Base-by-base conservation (phyloP, 2,113 vertebrate species). In the Gadus macrocephalus region DNA sequence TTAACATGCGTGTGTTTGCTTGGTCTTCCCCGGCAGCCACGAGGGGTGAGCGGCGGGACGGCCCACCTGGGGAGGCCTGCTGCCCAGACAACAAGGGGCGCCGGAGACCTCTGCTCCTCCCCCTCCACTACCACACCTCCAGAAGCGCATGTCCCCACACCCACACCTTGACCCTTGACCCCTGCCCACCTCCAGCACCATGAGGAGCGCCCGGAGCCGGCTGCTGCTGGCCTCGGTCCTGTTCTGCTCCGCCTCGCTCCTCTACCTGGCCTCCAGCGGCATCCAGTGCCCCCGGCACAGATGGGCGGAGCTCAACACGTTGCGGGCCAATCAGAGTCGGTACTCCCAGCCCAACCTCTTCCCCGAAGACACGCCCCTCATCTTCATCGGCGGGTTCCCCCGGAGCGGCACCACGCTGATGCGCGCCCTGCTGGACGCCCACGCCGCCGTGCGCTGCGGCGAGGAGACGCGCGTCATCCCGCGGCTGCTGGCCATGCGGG, bases 381-480 rank as follows among this genome's bases (percentile, higher is more conserved):
- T 97, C 83, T 97, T 97, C 83, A 95, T 96, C 22, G 96, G 96
- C 0, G 96, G 95, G 42, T 96, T 97, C 0, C 96, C 96, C 61
- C 87, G 96, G 28, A 96, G 95, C 16, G 96, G 96, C 77, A 97
- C 96, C 25, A 97, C 96, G 0, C 87, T 97, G 31, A 97, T 97
- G 96, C 87, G 96, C 1, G 95, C 95, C 69, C 96, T 97, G 95
- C 84, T 97, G 53, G 96, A 97, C 1, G 96, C 96, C 35, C 96
- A 97, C 75, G 93, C 91, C 0, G 91, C 93, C 0, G 85, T 97
- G 9, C 92, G 96, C 0, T 97, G 96, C 0, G 96, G 96, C 2
- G 96, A 97, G 72, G 96, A 97, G 87, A 97, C 96, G 0, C 84
- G 95, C 20, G 96, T 98, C 16, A 98, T 98, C 76, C 96, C 96